Evolutionary conservation across 2,888 invertebrate species (phyloP).

Genomic region (Xylota sylvarum): DNA sequence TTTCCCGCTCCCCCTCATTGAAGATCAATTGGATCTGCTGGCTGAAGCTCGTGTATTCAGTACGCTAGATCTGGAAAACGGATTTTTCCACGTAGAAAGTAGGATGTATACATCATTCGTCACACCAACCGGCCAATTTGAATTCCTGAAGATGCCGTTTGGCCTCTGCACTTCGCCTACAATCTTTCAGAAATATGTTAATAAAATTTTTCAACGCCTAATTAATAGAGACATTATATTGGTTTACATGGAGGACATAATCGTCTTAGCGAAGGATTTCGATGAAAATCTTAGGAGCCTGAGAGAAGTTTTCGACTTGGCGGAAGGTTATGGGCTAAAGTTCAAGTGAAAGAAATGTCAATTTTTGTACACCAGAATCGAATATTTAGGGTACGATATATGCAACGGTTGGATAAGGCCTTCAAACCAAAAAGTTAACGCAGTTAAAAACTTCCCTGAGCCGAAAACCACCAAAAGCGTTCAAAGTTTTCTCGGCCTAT

Average conservation of each 20-base stretch:
- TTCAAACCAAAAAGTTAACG: slow-evolving; percentile 10
- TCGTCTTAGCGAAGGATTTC: not conserved
- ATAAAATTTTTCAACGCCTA: not conserved
- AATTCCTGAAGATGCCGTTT: too few species aligned
- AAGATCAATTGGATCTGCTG: too few species aligned
- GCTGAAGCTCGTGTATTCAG: too few species aligned
- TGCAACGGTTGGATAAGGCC: slow-evolving; percentile 6
- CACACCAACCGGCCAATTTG: too few species aligned
- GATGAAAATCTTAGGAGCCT: not conserved
- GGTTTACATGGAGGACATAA: slow-evolving; percentile 14
- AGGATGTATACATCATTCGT: too few species aligned
- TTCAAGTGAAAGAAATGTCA: slow-evolving; percentile 12
- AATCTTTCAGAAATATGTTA: not conserved
- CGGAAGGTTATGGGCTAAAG: too few species aligned
- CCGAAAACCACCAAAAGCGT: slow-evolving; percentile 27
- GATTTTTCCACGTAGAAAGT: too few species aligned
- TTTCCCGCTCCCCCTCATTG: too few species aligned
- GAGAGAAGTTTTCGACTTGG: slow-evolving; percentile 1
- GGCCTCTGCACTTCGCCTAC: too few species aligned
- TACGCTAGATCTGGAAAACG: too few species aligned
- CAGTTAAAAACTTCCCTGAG: slow-evolving; percentile 5
- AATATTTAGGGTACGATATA: slow-evolving; percentile 34
- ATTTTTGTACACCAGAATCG: too few species aligned
- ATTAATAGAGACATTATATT: not conserved
- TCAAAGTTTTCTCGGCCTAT: slow-evolving; percentile 31